Percentiles rank a stretch among this genome's conserved stretches.
These are phyloP conservation scores for Corynorhinus townsendii DNA, from an alignment of 2,113 vertebrate species.

Conservation along the genomic window DNA sequence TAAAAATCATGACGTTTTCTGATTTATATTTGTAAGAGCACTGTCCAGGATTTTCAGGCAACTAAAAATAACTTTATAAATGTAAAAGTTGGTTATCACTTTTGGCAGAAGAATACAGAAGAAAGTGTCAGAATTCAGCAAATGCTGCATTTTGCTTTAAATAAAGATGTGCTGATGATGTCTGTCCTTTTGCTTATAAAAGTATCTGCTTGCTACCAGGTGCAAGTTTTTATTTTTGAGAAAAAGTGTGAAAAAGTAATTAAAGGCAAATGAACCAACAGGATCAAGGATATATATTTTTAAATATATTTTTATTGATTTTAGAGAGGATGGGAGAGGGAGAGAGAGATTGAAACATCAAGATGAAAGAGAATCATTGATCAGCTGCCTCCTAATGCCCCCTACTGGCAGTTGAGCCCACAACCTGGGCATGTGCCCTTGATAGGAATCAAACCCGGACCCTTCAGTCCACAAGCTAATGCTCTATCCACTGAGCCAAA, in stretches of 20 bases:
- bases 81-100: conserved; percentile 71
- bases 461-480: no score
- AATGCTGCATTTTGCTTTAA: conserved; percentile 59
- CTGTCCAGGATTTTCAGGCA: background rate
- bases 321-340: no score
- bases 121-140: conserved; percentile 61
- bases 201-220: conserved; percentile 44
- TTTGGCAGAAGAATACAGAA: conserved; percentile 56
- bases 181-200: conserved; percentile 45
- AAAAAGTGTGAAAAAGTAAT: background rate
- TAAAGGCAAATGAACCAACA: conserved; percentile 6
- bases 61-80: conserved; percentile 51
- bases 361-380: no score
- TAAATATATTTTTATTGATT: no score
- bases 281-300: background rate
- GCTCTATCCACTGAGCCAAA: no score
- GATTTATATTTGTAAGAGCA: conserved; percentile 21
- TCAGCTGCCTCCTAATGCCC: no score
- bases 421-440: no score
- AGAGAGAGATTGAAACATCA: no score
- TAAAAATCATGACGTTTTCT: conserved; percentile 31
- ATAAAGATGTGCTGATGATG: conserved; percentile 36
- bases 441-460: no score
- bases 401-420: no score
- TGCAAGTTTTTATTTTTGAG: conserved; percentile 56